Conservation (phyloP, 2,113 vertebrate species). For the Marcusenius ussheri region DNA sequence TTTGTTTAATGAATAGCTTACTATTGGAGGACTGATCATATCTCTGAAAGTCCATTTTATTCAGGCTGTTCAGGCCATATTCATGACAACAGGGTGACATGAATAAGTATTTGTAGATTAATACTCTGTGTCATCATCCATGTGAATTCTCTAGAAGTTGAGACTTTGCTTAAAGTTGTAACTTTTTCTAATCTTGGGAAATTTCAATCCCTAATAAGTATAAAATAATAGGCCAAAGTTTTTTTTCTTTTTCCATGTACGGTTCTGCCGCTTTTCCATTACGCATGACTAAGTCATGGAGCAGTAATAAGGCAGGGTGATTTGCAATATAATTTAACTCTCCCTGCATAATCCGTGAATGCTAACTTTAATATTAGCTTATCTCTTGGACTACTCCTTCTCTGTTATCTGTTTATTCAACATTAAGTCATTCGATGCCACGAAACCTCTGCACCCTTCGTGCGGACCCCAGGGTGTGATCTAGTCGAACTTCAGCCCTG, state of each 20-base stretch:
- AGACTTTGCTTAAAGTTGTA: not conserved
- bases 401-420: not conserved
- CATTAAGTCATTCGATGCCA: not conserved
- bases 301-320: not conserved
- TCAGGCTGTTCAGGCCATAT: not conserved
- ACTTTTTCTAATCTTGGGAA: not conserved
- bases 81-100: not conserved
- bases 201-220: not conserved
- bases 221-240: not conserved
- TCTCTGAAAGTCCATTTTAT: not conserved
- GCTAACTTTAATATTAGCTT: not conserved
- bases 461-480: not conserved
- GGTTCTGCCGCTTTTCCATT: not conserved
- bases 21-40: not conserved
- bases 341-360: not conserved
- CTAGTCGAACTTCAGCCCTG: not conserved
- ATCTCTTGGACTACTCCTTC: not conserved
- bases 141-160: not conserved
- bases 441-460: not conserved
- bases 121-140: not conserved
- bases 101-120: not conserved
- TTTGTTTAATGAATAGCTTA: not conserved
- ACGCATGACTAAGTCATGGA: not conserved
- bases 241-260: not conserved
- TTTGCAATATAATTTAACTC: not conserved